These are phyloP conservation scores for Thermophis baileyi DNA, from an alignment of 2,113 vertebrate species.

Conservation along the genomic window DNA sequence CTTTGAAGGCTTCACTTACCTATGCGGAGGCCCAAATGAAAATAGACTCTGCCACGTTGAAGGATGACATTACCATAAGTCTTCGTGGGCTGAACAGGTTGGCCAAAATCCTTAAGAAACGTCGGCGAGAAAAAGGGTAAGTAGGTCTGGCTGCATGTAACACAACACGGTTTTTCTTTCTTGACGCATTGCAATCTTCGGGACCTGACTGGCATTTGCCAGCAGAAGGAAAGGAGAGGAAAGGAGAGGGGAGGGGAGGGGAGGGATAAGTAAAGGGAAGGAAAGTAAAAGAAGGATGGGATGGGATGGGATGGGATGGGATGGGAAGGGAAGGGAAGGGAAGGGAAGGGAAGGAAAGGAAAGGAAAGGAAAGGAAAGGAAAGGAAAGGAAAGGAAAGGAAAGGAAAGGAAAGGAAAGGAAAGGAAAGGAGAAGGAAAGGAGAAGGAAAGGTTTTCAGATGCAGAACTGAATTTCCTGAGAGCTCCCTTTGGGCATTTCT, in stretches of 20 bases:
- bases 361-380: too few relatives aligned
- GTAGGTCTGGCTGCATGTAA: background rate
- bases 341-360: too few relatives aligned
- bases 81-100: slow-evolving; percentile 88
- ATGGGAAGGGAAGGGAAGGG: accelerated
- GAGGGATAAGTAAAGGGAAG: too few relatives aligned
- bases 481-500: background rate
- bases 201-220: background rate
- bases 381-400: too few relatives aligned
- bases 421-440: too few relatives aligned
- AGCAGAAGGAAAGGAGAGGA: too few relatives aligned
- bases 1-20: slow-evolving; percentile 86
- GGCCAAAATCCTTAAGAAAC: slow-evolving; percentile 89
- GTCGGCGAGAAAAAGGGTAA: slow-evolving; percentile 89
- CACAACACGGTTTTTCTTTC: background rate
- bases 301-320: too few relatives aligned
- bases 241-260: accelerated
- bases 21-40: slow-evolving; percentile 97
- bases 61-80: slow-evolving; percentile 84
- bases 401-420: too few relatives aligned
- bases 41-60: slow-evolving; percentile 87
- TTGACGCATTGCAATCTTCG: accelerated
- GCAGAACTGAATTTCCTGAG: background rate
- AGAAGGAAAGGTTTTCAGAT: background rate
- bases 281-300: too few relatives aligned